Percentiles rank a stretch among this genome's conserved stretches.
Conservation (phyloP, 2,797 vertebrate species). For the Fundulus diaphanus region DNA sequence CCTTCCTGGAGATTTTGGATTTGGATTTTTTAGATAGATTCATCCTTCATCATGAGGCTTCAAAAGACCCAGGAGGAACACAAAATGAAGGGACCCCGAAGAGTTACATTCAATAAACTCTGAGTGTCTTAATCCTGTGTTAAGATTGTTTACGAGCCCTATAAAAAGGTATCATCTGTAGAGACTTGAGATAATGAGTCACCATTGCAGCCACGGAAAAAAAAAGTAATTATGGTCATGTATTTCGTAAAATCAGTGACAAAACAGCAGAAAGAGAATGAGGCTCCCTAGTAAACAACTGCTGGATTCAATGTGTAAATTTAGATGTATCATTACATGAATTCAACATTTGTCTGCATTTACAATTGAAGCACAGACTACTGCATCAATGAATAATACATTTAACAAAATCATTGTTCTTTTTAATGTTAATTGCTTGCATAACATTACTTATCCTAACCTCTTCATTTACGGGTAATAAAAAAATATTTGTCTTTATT, state of each 20-base stretch:
- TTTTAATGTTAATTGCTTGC: neutral
- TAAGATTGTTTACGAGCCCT: neutral
- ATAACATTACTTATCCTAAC: neutral
- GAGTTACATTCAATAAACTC: neutral
- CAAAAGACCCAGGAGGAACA: neutral
- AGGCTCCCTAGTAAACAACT: neutral
- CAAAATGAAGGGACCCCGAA: neutral
- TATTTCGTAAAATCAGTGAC: neutral
- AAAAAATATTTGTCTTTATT: neutral
- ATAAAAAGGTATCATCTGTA: neutral
- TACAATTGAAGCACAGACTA: neutral
- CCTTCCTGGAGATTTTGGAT: neutral
- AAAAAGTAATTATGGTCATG: neutral
- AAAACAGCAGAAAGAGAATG: neutral
- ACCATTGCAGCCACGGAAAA: neutral
- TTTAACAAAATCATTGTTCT: neutral
- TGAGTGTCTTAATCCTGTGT: neutral
- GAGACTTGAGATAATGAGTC: neutral
- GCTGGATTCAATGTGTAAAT: neutral
- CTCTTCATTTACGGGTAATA: neutral
- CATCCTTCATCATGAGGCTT: neutral
- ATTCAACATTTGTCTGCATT: neutral
- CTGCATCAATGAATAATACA: neutral
- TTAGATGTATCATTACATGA: neutral
- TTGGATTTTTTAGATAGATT: neutral